Evolutionary conservation across 2,888 invertebrate genomes (phyloP), one percentile per base, ranked within the genome.

Genomic region (Ephialtes manifestator): DNA sequence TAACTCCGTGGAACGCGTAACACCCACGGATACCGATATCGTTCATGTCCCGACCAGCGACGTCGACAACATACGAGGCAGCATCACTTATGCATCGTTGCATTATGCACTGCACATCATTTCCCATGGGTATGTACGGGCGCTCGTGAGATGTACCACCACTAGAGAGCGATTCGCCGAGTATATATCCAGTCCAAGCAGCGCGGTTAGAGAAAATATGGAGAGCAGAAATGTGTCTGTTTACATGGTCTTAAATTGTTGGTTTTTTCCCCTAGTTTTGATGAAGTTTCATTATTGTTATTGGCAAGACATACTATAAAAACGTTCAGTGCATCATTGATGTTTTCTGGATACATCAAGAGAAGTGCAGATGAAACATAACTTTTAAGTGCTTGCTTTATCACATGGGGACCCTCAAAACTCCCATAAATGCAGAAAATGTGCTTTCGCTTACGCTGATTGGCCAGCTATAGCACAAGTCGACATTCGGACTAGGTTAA

Each of bases 41-140:
- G 85, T 84, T 87, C 63, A 75, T 48, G 48, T 48, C 51, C 86
- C 87, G 79, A 68, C 84, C 35, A 75, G 28, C 60, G 46, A 63
- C 48, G 48, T 74, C 85, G 88, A 89, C 89, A 86, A 88, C 86
- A 85, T 88, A 87, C 83, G 87, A 84, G 87, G 35, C 31, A 81
- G 74, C 89, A 89, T 89, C 89, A 87, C 90, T 90, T 90, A 89
- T 90, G 89, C 90, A 84, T 86, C 89, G 87, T 81, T 90, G 89
- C 90, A 90, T 91, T 90, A 91, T 91, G 90, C 90, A 90, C 87
- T 86, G 85, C 87, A 88, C 90, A 89, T 90, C 90, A 92, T 92
- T 92, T 92, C 91, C 91, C 91, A 70, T n/a, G 88, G 87, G 91
- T 72, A 81, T 85, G 86, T 87, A 87, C 86, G 81, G 83, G 79